Percentiles rank a stretch among this genome's conserved stretches.
Conservation (phyloP, 1,140 invertebrate genomes). For the Cherax destructor region DNA sequence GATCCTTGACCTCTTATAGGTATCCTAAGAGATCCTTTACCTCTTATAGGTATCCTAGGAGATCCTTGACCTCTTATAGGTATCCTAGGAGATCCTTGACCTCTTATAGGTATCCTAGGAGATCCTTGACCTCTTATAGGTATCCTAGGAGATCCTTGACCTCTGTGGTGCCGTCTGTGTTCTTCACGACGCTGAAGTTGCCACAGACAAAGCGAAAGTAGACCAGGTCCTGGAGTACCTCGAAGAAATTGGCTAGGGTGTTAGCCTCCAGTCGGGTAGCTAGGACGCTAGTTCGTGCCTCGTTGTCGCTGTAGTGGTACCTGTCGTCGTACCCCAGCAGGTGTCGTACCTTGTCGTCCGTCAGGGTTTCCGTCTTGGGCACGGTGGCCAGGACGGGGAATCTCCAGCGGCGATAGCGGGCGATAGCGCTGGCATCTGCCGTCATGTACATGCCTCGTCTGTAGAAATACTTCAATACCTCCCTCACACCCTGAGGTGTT, state of each 20-base stretch:
- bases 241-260: slow-evolving; percentile 38
- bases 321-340: slow-evolving; percentile 66
- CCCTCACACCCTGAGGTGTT: slow-evolving; percentile 36
- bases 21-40: too few species aligned
- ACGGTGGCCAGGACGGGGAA: slow-evolving; percentile 31
- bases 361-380: slow-evolving; percentile 15
- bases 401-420: slow-evolving; percentile 56
- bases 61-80: too few species aligned
- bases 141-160: slow-evolving; percentile 1
- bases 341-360: slow-evolving; percentile 42
- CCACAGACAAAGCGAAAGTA: slow-evolving; percentile 57
- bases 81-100: too few species aligned
- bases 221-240: slow-evolving; percentile 13
- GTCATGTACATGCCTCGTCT: slow-evolving; percentile 21
- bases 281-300: slow-evolving; percentile 37
- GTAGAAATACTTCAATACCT: slow-evolving; percentile 44
- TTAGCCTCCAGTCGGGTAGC: slow-evolving; percentile 30
- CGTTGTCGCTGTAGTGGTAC: slow-evolving; percentile 69
- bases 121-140: not conserved
- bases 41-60: too few species aligned
- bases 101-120: too few species aligned
- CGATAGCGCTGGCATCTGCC: slow-evolving; percentile 11
- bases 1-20: too few species aligned
- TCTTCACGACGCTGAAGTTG: slow-evolving; percentile 53
- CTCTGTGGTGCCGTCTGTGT: slow-evolving; percentile 36